phyloP scores from a whole-genome alignment of 2,797 vertebrate species.

The Xenopus petersii region DNA sequence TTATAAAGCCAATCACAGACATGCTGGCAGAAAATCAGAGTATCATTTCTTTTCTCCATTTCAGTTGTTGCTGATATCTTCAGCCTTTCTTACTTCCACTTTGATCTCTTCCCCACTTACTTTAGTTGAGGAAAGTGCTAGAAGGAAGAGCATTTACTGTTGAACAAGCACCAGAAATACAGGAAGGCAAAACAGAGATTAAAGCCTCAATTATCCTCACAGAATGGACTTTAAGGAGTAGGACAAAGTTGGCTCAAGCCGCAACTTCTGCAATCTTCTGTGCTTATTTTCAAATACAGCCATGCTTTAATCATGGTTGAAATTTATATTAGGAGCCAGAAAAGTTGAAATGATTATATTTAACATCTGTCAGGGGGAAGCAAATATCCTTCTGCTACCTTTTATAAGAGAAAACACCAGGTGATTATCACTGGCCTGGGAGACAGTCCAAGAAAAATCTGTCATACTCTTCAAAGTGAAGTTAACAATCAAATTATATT shows the following conservation, averaged over 20 bases:
- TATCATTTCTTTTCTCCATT: constrained; percentile 23
- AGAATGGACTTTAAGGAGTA: background rate
- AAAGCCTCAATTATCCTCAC: constrained; percentile 8
- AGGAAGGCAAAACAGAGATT: constrained; percentile 10
- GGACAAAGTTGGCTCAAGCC: background rate
- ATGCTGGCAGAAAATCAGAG: constrained; percentile 11
- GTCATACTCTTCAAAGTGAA: too few species aligned
- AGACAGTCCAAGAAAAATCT: too few species aligned
- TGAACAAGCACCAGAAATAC: constrained; percentile 12
- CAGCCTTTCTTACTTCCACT: constrained; percentile 33
- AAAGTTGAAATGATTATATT: too few species aligned
- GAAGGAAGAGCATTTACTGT: constrained; percentile 10
- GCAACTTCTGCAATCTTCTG: background rate
- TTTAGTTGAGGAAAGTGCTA: constrained; percentile 23
- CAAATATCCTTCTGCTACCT: too few species aligned
- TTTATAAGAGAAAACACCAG: too few species aligned
- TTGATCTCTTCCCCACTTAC: constrained; percentile 31
- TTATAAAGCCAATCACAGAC: constrained; percentile 38
- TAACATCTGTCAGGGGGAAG: too few species aligned
- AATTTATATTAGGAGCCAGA: too few species aligned
- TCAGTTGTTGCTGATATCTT: constrained; percentile 36
- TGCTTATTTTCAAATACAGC: background rate
- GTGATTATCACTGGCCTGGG: too few species aligned
- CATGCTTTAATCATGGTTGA: too few species aligned
- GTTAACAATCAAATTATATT: too few species aligned